Conservation (phyloP, 2,888 invertebrate species). For the Ischnura elegans region DNA sequence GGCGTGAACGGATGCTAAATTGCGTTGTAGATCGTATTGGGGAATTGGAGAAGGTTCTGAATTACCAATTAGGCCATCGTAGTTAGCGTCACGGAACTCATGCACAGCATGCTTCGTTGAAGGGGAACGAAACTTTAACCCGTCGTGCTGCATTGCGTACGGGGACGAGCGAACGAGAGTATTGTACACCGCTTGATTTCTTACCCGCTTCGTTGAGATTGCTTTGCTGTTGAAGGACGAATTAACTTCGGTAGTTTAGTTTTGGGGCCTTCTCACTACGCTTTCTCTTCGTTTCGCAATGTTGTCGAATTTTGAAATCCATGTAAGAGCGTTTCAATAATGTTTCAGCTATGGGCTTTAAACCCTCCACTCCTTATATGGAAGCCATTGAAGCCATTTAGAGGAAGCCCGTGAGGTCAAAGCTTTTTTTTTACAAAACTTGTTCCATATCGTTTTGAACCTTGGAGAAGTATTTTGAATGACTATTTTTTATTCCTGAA, state of each 20-base stretch:
- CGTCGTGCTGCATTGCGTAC: neutral
- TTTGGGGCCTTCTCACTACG: neutral
- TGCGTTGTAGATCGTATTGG: neutral
- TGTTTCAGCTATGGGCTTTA: constrained; percentile 18
- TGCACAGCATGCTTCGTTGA: neutral
- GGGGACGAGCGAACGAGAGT: neutral
- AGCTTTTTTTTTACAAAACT: neutral
- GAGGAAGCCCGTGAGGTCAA: neutral
- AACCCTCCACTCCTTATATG: neutral
- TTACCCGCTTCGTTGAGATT: neutral
- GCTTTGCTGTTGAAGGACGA: neutral
- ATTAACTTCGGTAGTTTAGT: neutral
- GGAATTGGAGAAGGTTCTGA: neutral
- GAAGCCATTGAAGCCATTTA: neutral
- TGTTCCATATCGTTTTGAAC: neutral
- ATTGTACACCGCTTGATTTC: neutral
- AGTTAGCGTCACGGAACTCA: neutral
- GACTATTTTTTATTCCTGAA: neutral
- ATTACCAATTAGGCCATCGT: neutral
- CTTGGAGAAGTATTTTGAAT: constrained; percentile 12
- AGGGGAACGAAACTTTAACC: too few relatives aligned
- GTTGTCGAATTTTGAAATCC: constrained; percentile 26
- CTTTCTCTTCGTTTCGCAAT: constrained; percentile 27
- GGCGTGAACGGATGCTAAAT: neutral
- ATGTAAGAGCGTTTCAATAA: neutral